Evolutionary conservation across 2,113 vertebrate genomes (phyloP).

Genomic region (Hirundichthys speculiger): DNA sequence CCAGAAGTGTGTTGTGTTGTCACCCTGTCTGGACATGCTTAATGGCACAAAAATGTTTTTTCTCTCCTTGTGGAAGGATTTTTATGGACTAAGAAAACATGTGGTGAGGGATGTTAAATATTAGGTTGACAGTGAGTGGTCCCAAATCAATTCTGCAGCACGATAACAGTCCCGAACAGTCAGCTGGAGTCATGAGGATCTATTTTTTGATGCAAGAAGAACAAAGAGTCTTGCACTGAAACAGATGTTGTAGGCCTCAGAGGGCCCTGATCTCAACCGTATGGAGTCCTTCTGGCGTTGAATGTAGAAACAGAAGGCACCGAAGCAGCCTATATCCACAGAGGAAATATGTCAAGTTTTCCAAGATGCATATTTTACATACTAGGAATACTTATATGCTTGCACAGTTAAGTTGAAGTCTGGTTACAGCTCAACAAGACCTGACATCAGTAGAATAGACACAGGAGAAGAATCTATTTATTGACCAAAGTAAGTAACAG

Average conservation of each 20-base stretch:
- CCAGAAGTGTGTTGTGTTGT: background rate
- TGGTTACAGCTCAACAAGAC: no score
- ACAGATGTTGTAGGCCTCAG: background rate
- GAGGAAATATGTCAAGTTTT: background rate
- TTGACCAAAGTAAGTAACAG: no score
- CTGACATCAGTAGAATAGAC: no score
- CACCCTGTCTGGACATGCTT: background rate
- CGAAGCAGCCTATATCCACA: background rate
- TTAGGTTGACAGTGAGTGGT: background rate
- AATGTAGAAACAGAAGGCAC: background rate
- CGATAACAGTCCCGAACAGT: background rate
- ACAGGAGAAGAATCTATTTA: no score
- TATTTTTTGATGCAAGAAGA: slow-evolving; percentile 7
- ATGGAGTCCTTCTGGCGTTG: background rate
- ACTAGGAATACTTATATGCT: background rate
- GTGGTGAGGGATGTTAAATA: background rate
- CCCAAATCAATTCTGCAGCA: background rate
- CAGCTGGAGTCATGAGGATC: background rate
- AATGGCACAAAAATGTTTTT: background rate
- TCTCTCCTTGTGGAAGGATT: background rate
- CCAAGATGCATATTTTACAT: slow-evolving; percentile 4
- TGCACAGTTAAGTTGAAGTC: no score
- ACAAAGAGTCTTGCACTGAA: background rate
- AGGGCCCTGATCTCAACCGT: background rate
- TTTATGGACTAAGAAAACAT: background rate